A percentile compares a stretch with the other conserved stretches of the same genome.
Conservation (phyloP, 2,888 invertebrate genomes). For the Poecilus cupreus region DNA sequence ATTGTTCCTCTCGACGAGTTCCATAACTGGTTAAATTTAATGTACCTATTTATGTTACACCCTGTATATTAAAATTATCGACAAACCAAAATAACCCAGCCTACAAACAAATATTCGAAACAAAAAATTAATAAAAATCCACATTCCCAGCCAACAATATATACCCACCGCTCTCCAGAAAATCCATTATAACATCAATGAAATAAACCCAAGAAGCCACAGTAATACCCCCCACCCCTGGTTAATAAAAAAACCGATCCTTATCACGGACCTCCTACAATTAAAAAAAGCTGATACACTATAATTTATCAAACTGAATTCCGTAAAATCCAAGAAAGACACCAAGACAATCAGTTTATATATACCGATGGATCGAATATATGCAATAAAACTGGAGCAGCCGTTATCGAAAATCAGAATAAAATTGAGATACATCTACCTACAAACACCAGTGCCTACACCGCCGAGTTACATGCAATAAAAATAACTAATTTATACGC, state of each 20-base stretch:
- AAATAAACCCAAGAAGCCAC: neutral
- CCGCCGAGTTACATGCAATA: neutral
- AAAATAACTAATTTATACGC: too few relatives aligned
- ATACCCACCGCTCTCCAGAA: neutral
- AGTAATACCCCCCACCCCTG: neutral
- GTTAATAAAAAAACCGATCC: neutral
- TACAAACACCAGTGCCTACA: neutral
- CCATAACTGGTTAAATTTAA: too few relatives aligned
- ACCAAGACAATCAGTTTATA: too few relatives aligned
- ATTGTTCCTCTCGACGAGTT: too few relatives aligned
- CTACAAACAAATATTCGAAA: slow-evolving; percentile 2
- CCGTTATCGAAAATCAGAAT: neutral
- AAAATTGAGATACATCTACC: neutral
- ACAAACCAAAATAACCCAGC: slow-evolving; percentile 1
- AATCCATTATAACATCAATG: neutral
- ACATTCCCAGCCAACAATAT: neutral
- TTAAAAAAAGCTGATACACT: too few relatives aligned
- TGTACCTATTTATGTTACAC: too few relatives aligned
- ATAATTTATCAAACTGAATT: neutral
- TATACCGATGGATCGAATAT: neutral
- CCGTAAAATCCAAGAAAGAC: too few relatives aligned
- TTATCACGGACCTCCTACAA: too few relatives aligned
- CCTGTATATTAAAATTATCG: neutral
- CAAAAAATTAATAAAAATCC: neutral
- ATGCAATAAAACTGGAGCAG: neutral